Percentiles rank a stretch among this genome's conserved stretches.
Conservation (phyloP, 2,113 vertebrate species). For the Callithrix jacchus region DNA sequence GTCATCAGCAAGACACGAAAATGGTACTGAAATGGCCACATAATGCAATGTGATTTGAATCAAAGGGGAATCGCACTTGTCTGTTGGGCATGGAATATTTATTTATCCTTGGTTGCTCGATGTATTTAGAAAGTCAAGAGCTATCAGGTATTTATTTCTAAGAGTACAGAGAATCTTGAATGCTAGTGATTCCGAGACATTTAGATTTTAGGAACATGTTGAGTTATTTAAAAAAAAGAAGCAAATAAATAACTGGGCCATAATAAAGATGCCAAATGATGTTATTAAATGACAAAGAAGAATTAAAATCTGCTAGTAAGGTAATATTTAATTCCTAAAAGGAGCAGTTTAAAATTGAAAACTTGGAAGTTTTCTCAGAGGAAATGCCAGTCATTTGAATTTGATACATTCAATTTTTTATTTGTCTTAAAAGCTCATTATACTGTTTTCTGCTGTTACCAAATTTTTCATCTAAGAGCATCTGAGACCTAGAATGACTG, state of each 20-base stretch:
- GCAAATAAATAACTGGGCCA: neutral
- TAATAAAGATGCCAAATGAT: neutral
- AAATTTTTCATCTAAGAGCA: neutral
- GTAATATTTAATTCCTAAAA: slow-evolving; percentile 24
- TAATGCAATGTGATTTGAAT: slow-evolving; percentile 61
- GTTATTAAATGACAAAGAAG: neutral
- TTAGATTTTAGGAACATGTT: slow-evolving; percentile 2
- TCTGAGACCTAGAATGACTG: neutral
- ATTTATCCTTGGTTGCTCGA: slow-evolving; percentile 54
- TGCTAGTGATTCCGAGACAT: neutral
- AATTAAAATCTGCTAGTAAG: neutral
- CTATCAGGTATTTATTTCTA: neutral
- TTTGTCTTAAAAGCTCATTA: slow-evolving; percentile 23
- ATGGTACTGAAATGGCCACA: slow-evolving; percentile 51
- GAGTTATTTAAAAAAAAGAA: neutral
- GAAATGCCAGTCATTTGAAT: neutral
- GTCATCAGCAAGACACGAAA: slow-evolving; percentile 66
- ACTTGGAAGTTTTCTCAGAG: neutral
- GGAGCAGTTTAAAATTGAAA: neutral
- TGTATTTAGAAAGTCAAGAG: slow-evolving; percentile 56
- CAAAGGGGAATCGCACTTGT: slow-evolving; percentile 36
- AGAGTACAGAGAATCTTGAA: slow-evolving; percentile 7
- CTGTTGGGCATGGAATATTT: neutral
- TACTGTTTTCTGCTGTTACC: neutral
- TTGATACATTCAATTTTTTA: slow-evolving; percentile 1